phyloP scores from a whole-genome alignment of 1,140 invertebrate species.

The Marisa cornuarietis region DNA sequence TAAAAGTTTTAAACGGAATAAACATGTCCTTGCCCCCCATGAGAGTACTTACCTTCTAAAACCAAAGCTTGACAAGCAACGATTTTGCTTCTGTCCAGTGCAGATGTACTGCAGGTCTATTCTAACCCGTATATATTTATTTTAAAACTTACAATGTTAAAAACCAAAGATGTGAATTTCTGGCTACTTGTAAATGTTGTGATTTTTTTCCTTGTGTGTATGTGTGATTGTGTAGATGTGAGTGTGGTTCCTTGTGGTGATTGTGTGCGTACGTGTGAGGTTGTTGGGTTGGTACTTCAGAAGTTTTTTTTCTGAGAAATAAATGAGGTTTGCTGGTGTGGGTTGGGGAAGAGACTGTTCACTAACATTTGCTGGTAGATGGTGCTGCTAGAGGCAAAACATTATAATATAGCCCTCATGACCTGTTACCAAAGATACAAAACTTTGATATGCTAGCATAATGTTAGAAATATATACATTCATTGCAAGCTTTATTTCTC shows the following conservation, averaged over 20 bases:
- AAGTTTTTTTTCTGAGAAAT: neutral
- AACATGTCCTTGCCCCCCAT: too few relatives aligned
- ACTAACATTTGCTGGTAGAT: neutral
- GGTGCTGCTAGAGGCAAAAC: neutral
- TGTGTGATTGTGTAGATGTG: neutral
- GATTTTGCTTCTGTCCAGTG: neutral
- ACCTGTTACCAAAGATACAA: neutral
- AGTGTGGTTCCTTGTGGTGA: neutral
- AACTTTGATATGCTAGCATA: neutral
- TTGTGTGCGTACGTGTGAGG: neutral
- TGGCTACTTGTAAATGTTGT: conserved; percentile 5
- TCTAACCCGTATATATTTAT: too few relatives aligned
- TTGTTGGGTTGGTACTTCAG: neutral
- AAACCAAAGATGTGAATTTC: neutral
- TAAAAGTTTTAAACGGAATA: too few relatives aligned
- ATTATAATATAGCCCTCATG: neutral
- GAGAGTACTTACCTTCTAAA: too few relatives aligned
- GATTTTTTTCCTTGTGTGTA: neutral
- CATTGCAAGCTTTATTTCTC: neutral
- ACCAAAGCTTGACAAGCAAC: neutral
- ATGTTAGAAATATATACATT: neutral
- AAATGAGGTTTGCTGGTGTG: conserved; percentile 6
- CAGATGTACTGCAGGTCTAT: neutral
- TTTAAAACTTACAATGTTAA: neutral
- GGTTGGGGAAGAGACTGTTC: neutral